Base-by-base conservation (phyloP, 2,113 vertebrate species). In the Pangasianodon hypophthalmus region DNA sequence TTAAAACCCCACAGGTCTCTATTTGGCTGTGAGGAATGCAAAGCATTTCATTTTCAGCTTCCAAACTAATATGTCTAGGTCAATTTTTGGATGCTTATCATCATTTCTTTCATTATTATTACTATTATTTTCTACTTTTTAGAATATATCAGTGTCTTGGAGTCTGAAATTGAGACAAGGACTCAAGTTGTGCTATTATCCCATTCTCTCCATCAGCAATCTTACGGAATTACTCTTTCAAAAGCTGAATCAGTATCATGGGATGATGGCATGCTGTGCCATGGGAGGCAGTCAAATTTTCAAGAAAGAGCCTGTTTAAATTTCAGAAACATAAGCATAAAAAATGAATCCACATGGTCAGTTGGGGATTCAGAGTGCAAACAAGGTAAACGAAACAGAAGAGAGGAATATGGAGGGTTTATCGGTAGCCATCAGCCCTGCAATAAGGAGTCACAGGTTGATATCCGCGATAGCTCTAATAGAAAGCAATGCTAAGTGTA, bases 401-500 rank as follows among this genome's bases (percentile, higher is more conserved):
- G 26, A 41, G 48, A 56, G 77, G 84, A 32, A 62, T 37, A 26
- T 9, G 21, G 18, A 19, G 16, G 52, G 19, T 75, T 84, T 64
- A 48, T 87, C 56, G 48, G 73, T 44, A 81, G 19, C 48, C 73
- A 89, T 86, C 84, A 81, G 58, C 46, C 84, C 60, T 24, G 67
- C 80, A 54, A 69, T 73, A 84, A 60, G 21, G 58, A 87, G 85
- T 86, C 69, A 86, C 75, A 62, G 79, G 88, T 87, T 91, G 90
- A 90, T 92, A 85, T 82, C 54, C 7, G 73, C 86, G 91, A 86
- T 89, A 90, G 88, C 67, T 41, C 48, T 90, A 90, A 89, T 90
- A 83, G 91, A 82, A 89, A 91, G 89, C 81, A 62, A 48, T 32
- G 88, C 84, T 92, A 92, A 91, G 89, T 87, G 75, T 91, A 92